Evolutionary conservation across 2,113 vertebrate genomes (phyloP).

Genomic region (Pterocles burchelli): DNA sequence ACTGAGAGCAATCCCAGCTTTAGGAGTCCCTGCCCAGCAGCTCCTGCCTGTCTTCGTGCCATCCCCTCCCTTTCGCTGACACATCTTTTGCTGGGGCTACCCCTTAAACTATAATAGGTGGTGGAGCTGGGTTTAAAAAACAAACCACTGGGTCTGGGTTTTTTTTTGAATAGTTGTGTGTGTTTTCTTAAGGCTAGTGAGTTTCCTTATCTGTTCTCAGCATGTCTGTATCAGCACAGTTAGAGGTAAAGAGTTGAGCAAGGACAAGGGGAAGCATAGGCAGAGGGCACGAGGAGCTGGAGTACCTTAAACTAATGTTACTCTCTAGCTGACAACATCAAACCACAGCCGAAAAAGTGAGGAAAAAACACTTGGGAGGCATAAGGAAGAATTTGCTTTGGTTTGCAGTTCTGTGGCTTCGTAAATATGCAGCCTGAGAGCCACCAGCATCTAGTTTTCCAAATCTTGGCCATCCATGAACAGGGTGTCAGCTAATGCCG

Average conservation of each 20-base stretch:
- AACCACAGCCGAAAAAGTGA: not conserved
- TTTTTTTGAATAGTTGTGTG: not conserved
- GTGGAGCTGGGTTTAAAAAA: not conserved
- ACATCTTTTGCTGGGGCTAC: not conserved
- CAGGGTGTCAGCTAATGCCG: not conserved
- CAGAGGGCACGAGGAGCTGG: not conserved
- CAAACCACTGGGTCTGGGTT: not conserved
- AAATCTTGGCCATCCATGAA: not conserved
- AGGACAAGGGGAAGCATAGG: not conserved
- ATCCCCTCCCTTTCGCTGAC: not conserved
- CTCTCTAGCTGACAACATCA: not conserved
- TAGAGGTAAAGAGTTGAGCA: not conserved
- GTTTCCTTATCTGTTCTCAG: not conserved
- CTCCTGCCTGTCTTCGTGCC: not conserved
- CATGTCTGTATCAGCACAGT: not conserved
- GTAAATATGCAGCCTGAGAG: not conserved
- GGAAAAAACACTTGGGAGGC: not conserved
- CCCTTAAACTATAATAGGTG: not conserved
- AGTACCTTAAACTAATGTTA: not conserved
- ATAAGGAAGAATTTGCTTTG: not conserved
- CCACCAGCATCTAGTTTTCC: not conserved
- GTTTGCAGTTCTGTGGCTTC: not conserved
- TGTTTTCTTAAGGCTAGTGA: not conserved
- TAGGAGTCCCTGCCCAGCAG: not conserved
- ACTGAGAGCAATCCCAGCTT: not conserved